phyloP scores from a whole-genome alignment of 2,113 vertebrate species.

The Mystacornis crossleyi region DNA sequence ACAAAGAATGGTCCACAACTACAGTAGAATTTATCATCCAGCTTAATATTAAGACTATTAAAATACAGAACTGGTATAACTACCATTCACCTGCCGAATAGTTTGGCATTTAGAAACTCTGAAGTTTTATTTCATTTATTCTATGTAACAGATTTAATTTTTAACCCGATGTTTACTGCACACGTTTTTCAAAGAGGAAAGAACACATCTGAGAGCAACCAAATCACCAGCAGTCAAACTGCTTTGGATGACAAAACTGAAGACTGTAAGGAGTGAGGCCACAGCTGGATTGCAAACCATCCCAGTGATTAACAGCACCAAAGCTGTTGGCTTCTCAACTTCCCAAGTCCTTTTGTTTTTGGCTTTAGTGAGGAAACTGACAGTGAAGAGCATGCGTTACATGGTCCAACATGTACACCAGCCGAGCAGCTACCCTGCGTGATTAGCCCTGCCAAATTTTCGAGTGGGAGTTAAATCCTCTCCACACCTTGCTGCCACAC shows the following conservation, averaged over 20 bases:
- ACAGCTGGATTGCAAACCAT: neutral
- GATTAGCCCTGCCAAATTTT: neutral
- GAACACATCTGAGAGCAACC: neutral
- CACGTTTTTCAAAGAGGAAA: neutral
- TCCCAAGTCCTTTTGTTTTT: neutral
- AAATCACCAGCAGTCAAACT: neutral
- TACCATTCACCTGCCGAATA: neutral
- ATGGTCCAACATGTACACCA: fast-evolving
- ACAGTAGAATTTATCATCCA: neutral
- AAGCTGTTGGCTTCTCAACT: neutral
- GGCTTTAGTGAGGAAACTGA: neutral
- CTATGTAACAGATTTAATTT: neutral
- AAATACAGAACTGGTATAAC: neutral
- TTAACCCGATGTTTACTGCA: neutral
- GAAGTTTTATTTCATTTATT: neutral
- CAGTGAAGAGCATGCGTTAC: neutral
- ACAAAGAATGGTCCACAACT: neutral
- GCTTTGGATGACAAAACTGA: neutral
- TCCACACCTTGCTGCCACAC: neutral
- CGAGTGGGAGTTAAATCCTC: neutral
- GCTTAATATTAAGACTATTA: neutral
- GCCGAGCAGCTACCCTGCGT: neutral
- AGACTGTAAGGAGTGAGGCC: neutral
- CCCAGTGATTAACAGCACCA: neutral
- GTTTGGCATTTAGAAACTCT: neutral